Conservation (phyloP, 2,113 vertebrate species). For the Copsychus sechellarum region DNA sequence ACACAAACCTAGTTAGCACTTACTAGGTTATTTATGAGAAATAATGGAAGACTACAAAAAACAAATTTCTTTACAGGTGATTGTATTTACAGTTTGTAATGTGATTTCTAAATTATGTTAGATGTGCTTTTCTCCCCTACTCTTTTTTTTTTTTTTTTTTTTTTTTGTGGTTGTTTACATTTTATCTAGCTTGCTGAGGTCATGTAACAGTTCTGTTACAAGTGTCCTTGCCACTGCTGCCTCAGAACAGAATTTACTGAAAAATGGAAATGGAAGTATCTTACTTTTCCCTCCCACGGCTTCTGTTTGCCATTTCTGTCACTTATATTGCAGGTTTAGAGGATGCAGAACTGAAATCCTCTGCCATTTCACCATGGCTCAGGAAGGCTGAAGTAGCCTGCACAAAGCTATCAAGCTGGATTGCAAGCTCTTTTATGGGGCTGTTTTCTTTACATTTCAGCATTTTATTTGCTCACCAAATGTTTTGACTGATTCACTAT, state of each 20-base stretch:
- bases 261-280: not conserved
- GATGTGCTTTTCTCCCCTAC: not conserved
- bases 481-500: not conserved
- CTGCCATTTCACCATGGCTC: not conserved
- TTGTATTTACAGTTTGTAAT: not conserved
- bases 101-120: not conserved
- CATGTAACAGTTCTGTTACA: not conserved
- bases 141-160: not conserved
- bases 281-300: not conserved
- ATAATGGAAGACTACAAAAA: not conserved
- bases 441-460: conserved; percentile 7
- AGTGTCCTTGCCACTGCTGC: not conserved
- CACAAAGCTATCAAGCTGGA: not conserved
- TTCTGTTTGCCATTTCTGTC: not conserved
- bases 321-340: not conserved
- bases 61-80: not conserved
- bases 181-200: not conserved
- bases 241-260: not conserved
- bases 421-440: not conserved
- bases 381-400: not conserved
- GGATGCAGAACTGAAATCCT: not conserved
- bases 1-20: not conserved
- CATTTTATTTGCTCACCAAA: conserved; percentile 14
- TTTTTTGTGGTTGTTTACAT: not conserved
- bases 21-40: not conserved